phyloP scores from a whole-genome alignment of 2,113 vertebrate genomes.

The Nerophis ophidion region DNA sequence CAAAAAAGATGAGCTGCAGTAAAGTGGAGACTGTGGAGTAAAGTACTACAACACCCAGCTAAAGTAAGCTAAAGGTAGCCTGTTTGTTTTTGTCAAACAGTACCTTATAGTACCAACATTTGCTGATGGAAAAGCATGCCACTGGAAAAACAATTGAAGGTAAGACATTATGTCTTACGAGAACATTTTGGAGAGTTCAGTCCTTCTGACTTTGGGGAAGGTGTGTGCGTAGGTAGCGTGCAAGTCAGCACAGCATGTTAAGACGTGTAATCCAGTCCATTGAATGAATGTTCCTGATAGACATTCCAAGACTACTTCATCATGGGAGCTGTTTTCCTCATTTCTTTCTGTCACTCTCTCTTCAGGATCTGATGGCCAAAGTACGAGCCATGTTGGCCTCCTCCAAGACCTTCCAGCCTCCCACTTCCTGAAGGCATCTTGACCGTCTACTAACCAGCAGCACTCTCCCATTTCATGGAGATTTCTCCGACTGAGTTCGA shows the following conservation, averaged over 20 bases:
- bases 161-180: too few relatives aligned
- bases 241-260: too few relatives aligned
- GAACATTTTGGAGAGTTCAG: too few relatives aligned
- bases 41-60: background rate
- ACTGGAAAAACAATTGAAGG: too few relatives aligned
- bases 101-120: too few relatives aligned
- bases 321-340: background rate
- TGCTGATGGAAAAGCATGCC: too few relatives aligned
- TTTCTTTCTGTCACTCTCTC: conserved; percentile 2
- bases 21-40: background rate
- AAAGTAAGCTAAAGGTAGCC: background rate
- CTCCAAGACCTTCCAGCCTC: conserved; percentile 89
- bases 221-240: too few relatives aligned
- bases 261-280: background rate
- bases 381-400: conserved; percentile 96
- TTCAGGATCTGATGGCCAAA: conserved; percentile 97
- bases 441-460: conserved; percentile 2
- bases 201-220: too few relatives aligned
- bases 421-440: conserved; percentile 75
- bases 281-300: background rate
- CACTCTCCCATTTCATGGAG: conserved; percentile 31
- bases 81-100: background rate
- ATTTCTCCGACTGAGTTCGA: conserved; percentile 16
- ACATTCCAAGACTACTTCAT: background rate
- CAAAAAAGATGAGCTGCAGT: background rate